Percentiles rank a stretch among this genome's conserved stretches.
Evolutionary conservation across 1,140 invertebrate species (phyloP).

Genomic region (Camponotus pennsylvanicus): DNA sequence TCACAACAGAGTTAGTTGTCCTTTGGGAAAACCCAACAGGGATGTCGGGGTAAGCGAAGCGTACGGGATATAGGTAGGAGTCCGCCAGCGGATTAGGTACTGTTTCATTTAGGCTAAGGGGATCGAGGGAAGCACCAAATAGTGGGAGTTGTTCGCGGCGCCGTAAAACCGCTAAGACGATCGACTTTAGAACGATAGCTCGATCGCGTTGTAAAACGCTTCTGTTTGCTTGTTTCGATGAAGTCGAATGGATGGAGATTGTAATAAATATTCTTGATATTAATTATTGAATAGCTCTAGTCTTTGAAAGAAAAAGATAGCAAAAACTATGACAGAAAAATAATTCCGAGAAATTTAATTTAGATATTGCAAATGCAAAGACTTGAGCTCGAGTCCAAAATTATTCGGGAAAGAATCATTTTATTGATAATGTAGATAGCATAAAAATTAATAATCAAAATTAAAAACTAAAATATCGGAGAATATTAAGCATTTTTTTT

Average conservation of each 20-base stretch:
- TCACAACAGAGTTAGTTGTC: not conserved
- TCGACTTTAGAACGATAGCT: conserved; percentile 40
- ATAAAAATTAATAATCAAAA: not conserved
- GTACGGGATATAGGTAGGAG: conserved; percentile 30
- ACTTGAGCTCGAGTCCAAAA: not conserved
- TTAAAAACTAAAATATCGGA: not conserved
- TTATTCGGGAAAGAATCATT: not conserved
- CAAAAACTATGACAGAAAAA: not conserved
- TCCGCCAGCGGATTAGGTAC: conserved; percentile 45
- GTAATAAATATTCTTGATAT: conserved; percentile 28
- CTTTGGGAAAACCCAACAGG: not conserved
- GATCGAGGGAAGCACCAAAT: conserved; percentile 30
- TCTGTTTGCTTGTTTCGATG: not conserved
- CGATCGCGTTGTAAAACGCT: conserved; percentile 10
- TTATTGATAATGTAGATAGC: not conserved
- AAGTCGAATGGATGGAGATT: not conserved
- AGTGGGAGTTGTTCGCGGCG: conserved; percentile 37
- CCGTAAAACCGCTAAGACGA: conserved; percentile 48
- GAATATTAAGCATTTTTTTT: not conserved
- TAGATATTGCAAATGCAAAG: not conserved
- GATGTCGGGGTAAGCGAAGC: not conserved
- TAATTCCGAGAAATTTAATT: conserved; percentile 32
- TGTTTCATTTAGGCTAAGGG: conserved; percentile 55
- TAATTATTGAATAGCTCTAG: not conserved
- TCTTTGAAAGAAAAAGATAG: not conserved